phyloP scores from a whole-genome alignment of 2,797 vertebrate species.

The Crypturellus tataupa region DNA sequence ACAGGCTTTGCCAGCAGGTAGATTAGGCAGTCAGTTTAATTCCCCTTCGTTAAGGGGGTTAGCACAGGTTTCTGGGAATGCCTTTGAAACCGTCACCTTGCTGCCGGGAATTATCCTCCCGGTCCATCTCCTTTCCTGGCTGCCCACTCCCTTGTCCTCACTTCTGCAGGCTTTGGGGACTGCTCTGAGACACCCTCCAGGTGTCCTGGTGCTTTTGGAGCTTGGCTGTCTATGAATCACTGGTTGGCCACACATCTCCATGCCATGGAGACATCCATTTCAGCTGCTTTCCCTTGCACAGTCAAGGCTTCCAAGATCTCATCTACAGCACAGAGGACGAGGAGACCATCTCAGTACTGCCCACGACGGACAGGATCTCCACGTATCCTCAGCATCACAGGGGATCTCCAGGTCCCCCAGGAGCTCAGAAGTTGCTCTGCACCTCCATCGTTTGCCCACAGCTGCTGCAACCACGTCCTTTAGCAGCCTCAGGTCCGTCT shows the following conservation, averaged over 20 bases:
- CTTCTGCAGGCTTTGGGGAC: neutral
- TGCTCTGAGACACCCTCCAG: neutral
- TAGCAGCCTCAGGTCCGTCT: neutral
- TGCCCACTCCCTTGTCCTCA: neutral
- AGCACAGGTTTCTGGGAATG: neutral
- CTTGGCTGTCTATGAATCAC: neutral
- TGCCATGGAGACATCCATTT: too few species aligned
- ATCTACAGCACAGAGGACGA: too few species aligned
- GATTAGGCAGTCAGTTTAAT: neutral
- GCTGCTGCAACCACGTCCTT: neutral
- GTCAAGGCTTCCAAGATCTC: too few species aligned
- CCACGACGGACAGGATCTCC: too few species aligned
- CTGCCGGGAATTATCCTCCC: conserved; percentile 23
- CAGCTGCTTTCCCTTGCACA: too few species aligned
- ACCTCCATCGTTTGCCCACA: too few species aligned
- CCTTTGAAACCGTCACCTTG: neutral
- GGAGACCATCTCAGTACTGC: too few species aligned
- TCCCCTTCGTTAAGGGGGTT: neutral
- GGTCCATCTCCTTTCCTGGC: conserved; percentile 6
- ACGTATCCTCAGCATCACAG: too few species aligned
- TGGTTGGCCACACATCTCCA: too few species aligned
- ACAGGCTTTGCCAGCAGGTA: accelerated
- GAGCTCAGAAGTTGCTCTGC: too few species aligned
- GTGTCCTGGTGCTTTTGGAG: neutral
- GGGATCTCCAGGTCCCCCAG: too few species aligned